Conservation (phyloP, 2,888 invertebrate genomes). For the Drosophila meridiana region DNA sequence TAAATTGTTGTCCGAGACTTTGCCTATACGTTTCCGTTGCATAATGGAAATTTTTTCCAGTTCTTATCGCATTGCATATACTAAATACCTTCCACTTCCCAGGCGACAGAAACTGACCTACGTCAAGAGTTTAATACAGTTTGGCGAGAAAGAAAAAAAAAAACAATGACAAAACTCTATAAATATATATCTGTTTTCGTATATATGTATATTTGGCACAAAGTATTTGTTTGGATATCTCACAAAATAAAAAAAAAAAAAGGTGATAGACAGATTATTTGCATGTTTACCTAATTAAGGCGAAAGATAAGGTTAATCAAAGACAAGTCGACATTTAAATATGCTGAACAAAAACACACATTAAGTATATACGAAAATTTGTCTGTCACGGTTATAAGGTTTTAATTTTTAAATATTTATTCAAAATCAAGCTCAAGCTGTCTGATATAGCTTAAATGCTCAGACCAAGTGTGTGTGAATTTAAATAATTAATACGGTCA, state of each 20-base stretch:
- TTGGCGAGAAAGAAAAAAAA: conserved; percentile 12
- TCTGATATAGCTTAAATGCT: not conserved
- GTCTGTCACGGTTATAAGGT: not conserved
- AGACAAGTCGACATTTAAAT: conserved; percentile 17
- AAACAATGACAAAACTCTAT: conserved; percentile 23
- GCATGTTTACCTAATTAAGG: conserved; percentile 16
- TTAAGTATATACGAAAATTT: not conserved
- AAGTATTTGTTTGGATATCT: conserved; percentile 15
- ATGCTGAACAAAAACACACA: conserved; percentile 11
- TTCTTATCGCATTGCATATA: conserved; percentile 40
- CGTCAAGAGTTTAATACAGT: conserved; percentile 43
- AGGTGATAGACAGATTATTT: conserved; percentile 22
- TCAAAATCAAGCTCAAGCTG: not conserved
- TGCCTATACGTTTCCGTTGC: not conserved
- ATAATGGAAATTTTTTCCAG: conserved; percentile 63
- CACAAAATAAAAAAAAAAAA: conserved; percentile 7
- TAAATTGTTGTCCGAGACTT: not conserved
- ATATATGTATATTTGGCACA: not conserved
- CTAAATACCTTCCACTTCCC: conserved; percentile 13
- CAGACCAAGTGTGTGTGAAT: conserved; percentile 10
- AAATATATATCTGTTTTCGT: conserved; percentile 1
- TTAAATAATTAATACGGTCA: conserved; percentile 56
- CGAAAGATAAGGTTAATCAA: not conserved
- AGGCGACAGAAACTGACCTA: conserved; percentile 61
- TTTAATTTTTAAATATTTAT: not conserved